Percentiles rank a stretch among this genome's conserved stretches.
Conservation (phyloP, 53 echinoderm and acorn worm species). For the Echinarachnius parma region DNA sequence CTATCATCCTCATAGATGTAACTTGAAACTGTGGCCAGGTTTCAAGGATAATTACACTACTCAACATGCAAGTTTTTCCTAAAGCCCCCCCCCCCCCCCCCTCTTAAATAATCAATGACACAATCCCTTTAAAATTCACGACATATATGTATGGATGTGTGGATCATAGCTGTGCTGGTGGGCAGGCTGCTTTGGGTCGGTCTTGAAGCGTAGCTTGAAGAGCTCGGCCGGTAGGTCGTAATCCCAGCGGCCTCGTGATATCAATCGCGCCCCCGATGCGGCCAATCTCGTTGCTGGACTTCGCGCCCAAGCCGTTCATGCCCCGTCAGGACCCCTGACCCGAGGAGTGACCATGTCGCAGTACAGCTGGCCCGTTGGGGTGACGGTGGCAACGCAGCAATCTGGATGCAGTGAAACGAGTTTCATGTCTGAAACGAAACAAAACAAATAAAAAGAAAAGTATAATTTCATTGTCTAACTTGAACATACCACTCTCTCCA, state of each 20-base stretch:
- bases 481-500: too few relatives aligned
- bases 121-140: too few relatives aligned
- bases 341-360: constrained; percentile 75
- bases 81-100: too few relatives aligned
- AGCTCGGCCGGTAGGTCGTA: neutral
- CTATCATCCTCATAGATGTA: too few relatives aligned
- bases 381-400: constrained; percentile 42
- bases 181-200: too few relatives aligned
- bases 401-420: neutral
- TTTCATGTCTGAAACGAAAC: neutral
- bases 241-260: constrained; percentile 4
- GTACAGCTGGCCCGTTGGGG: constrained; percentile 64
- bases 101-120: too few relatives aligned
- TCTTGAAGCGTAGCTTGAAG: constrained; percentile 5
- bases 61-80: too few relatives aligned
- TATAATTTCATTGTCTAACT: too few relatives aligned
- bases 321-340: constrained; percentile 56
- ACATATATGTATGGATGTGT: too few relatives aligned
- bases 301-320: constrained; percentile 75
- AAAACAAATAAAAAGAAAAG: neutral
- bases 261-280: constrained; percentile 28
- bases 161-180: too few relatives aligned
- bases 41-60: too few relatives aligned
- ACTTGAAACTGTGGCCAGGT: too few relatives aligned
- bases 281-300: constrained; percentile 60